Base-by-base conservation (phyloP, 2,797 vertebrate genomes). In the Aphelocoma californica region DNA sequence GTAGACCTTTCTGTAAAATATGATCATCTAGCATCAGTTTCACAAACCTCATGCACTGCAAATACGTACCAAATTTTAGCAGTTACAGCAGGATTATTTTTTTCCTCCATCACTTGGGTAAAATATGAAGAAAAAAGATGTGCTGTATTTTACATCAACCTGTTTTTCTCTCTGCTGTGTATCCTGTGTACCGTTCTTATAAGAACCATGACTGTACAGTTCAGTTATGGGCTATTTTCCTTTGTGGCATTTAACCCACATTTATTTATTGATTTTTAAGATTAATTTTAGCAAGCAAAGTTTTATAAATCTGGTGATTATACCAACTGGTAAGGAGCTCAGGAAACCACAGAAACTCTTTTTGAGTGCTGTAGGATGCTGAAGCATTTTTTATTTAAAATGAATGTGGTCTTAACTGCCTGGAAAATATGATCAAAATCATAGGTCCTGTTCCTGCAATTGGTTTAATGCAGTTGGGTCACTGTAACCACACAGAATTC, bases 251-350 rank as follows among this genome's bases (percentile, higher is more conserved):
- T 91, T 74, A 74, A 88, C 70, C 73, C 81, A 61, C 57, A 57
- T 61, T 95, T 95, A 96, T 95, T 93, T 91, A 91, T 91, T 95
- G 90, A 86, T 95, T 92, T 90, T 91, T 77, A 57, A 36, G 81
- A 93, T 96, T 85, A 93, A 92, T 95, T 97, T 96, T 93, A 91
- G 91, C 86, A 88, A 92, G 81, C 44, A 17, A 48, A 54, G 29
- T 88, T 92, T 95, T 94, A 58, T 92, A 93, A 92, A 85, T 92
- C 88, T 89, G 80, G 36, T 89, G 80, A 88, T 95, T 92, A 83
- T 92, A 73, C 14, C 1, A 25, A 54, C 58, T 86, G 50, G 48
- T 92, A 45, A 66, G 92, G 50, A 91, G 48, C 57, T 94, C 45
- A 86, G 85, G 91, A 95, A 96, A 94, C 93, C 93, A 50, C 91